Base-by-base conservation (phyloP, 2,888 invertebrate species). In the Anticlea derivata region DNA sequence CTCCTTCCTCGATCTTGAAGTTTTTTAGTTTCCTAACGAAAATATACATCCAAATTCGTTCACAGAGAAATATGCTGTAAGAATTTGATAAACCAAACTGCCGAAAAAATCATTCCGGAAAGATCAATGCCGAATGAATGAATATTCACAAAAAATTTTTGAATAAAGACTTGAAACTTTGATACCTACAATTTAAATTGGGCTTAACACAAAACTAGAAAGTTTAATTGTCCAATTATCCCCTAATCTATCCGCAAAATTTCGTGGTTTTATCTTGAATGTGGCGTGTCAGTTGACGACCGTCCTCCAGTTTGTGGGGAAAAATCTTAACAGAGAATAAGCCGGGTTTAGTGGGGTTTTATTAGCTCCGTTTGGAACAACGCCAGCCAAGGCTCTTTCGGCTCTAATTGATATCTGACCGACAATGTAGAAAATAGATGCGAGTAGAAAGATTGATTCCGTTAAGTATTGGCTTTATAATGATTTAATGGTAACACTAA, bases 321-420 rank as follows among this genome's bases (percentile, higher is more conserved):
- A 81, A 85, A 84, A 86, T 84, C 81, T 86, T 83, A 86, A 83
- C 81, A 84, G 70, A 81, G 78, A 80, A 78, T 82, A 81, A 75
- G 76, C 75, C 68, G 58, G 76, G 68, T 83, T 83, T 86, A 86
- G 79, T 80, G 74, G 75, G 73, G 65, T 83, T 87, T 86, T 86
- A 85, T 85, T 85, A 76, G 78, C 75, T 70, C 73, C 66, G 74
- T 75, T 87, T 87, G 87, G 87, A 81, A 49, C 66, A 56, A 39
- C 60, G 87, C 87, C 88, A 88, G 75, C 74, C 30, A 23, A 58
- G 58, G 63, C 59, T 71, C 67, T 75, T 80, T 77, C 67, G 72
- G 60, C 68, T 80, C 80, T 87, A 88, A 88, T 88, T 88, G 87
- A 88, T 86, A 85, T 84, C 78, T 81, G 80, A 80, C 82, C 73